Base-by-base conservation (phyloP, 2,797 vertebrate genomes). In the Pogonophryne albipinna region DNA sequence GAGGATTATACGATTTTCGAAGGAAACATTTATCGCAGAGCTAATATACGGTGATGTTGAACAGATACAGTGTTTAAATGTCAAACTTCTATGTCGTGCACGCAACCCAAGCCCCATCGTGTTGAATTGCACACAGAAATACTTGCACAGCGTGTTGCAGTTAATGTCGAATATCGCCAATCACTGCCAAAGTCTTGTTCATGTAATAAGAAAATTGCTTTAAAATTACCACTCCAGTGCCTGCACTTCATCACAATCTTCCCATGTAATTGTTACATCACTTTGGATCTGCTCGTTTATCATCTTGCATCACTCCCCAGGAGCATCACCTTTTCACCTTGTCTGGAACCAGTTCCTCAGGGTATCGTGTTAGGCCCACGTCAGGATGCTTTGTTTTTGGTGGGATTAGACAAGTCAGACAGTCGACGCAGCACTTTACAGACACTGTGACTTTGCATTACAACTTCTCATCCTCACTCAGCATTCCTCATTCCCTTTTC, bases 401-500 rank as follows among this genome's bases (percentile, higher is more conserved):
- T 61, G 47, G 66, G 69, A 83, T 77, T 79, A 87, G 81, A 73
- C 74, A 70, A 62, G 82, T 83, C 82, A 83, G 83, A 84, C 74
- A 87, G 81, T 84, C 71, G 49, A 61, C 70, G 50, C 88, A 87
- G 90, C 87, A 86, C 45, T 89, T 91, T 91, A 47, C 72, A 86
- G 61, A 74, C 58, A 42, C 71, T 23, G 46, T 89, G 89, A 91
- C 87, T 84, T 82, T 87, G 91, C 62, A 74, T 38, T 68, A 41
- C 63, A 49, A 50, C 67, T 10, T 44, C 50, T 71, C 65, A 27
- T 23, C 69, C 53, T 56, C 57, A 20, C 57, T 73, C 55, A 60
- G 65, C 59, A 42, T 62, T 65, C 77, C 42, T 13, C 53, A 8
- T 71, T 76, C 45, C 65, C 74, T 13, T 61, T 63, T 42, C 66